These are phyloP conservation scores for Pinctada fucata DNA, from an alignment of 2,888 invertebrate genomes.

Conservation along the genomic window DNA sequence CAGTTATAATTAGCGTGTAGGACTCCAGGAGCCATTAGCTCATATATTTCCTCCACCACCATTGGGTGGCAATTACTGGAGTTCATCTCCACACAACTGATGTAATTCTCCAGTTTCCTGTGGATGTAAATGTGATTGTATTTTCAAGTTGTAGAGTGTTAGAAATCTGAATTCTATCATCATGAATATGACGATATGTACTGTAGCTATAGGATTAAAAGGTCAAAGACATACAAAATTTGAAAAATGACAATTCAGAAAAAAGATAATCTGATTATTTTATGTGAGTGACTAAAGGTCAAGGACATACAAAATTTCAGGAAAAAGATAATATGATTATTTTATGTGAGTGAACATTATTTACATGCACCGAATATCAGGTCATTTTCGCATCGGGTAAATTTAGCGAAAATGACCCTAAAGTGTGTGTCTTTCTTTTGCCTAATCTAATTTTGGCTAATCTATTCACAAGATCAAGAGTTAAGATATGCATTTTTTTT, in stretches of 20 bases:
- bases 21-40: constrained; percentile 26
- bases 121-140: background rate
- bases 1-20: constrained; percentile 20
- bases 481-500: too few relatives aligned
- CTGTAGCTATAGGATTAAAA: constrained; percentile 18
- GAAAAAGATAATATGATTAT: too few relatives aligned
- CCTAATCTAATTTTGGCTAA: too few relatives aligned
- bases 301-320: too few relatives aligned
- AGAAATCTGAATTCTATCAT: background rate
- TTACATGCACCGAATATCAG: too few relatives aligned
- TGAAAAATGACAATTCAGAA: background rate
- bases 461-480: too few relatives aligned
- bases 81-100: constrained; percentile 21
- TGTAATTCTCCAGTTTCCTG: constrained; percentile 10
- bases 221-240: background rate
- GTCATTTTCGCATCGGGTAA: too few relatives aligned
- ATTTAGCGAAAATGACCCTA: too few relatives aligned
- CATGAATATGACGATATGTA: too few relatives aligned
- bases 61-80: constrained; percentile 27
- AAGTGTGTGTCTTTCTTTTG: too few relatives aligned
- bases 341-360: too few relatives aligned
- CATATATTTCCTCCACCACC: constrained; percentile 15
- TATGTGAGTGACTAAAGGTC: too few relatives aligned
- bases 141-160: background rate
- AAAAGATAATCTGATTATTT: background rate